Conservation (phyloP, 2,888 invertebrate species). For the Anthophora plumipes region DNA sequence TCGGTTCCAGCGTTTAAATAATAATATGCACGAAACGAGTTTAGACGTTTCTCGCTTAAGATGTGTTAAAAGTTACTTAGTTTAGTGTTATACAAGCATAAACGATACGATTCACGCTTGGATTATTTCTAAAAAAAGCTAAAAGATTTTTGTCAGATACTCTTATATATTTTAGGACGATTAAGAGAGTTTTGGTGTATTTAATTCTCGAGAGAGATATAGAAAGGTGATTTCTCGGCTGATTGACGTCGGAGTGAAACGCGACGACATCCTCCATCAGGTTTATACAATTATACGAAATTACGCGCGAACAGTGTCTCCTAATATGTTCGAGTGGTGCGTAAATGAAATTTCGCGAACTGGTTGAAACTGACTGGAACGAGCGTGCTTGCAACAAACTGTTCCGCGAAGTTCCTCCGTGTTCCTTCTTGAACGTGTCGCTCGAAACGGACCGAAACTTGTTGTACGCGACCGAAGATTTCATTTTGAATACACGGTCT, state of each 20-base stretch:
- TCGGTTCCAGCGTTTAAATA: no score
- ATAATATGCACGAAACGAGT: no score
- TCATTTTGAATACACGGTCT: constrained; percentile 46
- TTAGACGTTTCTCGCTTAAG: no score
- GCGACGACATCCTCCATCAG: constrained; percentile 25
- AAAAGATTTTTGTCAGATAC: no score
- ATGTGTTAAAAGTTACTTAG: no score
- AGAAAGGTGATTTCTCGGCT: not conserved
- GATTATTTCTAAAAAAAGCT: no score
- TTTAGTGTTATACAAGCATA: no score
- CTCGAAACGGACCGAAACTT: constrained; percentile 20
- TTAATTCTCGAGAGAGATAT: not conserved
- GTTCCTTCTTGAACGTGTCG: constrained; percentile 20
- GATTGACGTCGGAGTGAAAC: constrained; percentile 4
- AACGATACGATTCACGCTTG: no score
- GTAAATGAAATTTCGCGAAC: constrained; percentile 57
- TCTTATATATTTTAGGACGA: no score
- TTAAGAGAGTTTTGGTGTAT: no score
- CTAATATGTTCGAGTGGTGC: constrained; percentile 44
- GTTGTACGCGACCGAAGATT: constrained; percentile 39
- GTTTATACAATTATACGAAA: constrained; percentile 43
- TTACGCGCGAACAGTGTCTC: constrained; percentile 41
- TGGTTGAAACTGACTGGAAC: constrained; percentile 21
- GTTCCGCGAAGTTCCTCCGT: constrained; percentile 30
- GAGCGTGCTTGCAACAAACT: constrained; percentile 25